Percentiles rank a stretch among this genome's conserved stretches.
These are phyloP conservation scores for Eulithis prunata DNA, from an alignment of 2,888 invertebrate genomes.

Conservation along the genomic window DNA sequence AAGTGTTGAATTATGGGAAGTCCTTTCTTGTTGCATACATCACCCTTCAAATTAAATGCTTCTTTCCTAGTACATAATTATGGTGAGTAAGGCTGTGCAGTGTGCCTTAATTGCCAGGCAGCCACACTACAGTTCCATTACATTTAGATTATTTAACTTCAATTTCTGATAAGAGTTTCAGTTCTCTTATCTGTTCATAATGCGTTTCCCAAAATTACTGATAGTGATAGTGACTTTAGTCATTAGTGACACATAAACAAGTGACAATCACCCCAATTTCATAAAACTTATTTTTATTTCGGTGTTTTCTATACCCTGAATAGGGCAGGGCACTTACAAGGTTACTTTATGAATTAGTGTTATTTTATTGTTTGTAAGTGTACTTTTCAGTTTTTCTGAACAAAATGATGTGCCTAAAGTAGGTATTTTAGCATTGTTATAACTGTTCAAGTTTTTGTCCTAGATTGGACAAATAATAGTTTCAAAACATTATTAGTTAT, in stretches of 20 bases:
- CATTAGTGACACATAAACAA: constrained; percentile 10
- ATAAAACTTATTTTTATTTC: not conserved
- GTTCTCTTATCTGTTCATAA: constrained; percentile 22
- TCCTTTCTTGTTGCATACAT: too few species aligned
- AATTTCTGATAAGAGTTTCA: constrained; percentile 4
- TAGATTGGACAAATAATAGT: not conserved
- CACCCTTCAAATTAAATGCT: too few species aligned
- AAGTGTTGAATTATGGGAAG: too few species aligned
- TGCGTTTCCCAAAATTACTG: constrained; percentile 7
- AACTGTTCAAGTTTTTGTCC: constrained; percentile 10
- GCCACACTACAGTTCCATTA: not conserved
- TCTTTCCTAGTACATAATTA: too few species aligned
- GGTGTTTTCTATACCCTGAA: not conserved
- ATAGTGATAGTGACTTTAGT: constrained; percentile 14
- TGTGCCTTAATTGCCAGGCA: too few species aligned
- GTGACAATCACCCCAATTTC: constrained; percentile 1
- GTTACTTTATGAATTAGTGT: constrained; percentile 4
- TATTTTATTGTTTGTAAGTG: constrained; percentile 16
- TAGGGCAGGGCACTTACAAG: not conserved
- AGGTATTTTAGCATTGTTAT: constrained; percentile 7
- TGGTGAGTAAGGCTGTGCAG: too few species aligned
- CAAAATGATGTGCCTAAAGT: constrained; percentile 23
- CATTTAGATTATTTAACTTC: not conserved
- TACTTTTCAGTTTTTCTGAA: constrained; percentile 14
- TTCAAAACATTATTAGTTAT: not conserved